These are phyloP conservation scores for Serranus cabrilla DNA, from an alignment of 2,797 vertebrate species.

Conservation along the genomic window DNA sequence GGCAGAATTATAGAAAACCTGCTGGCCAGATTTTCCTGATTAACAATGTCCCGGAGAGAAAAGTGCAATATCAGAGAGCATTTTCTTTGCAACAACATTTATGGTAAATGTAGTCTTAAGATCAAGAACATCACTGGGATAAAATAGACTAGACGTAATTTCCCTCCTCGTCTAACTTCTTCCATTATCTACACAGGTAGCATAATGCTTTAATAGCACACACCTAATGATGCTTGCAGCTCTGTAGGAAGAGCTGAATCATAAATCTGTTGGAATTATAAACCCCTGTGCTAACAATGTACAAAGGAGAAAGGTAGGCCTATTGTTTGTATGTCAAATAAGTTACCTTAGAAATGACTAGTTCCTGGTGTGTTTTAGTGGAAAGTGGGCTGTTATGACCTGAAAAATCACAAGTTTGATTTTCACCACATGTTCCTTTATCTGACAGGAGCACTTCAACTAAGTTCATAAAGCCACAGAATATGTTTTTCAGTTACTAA, in stretches of 20 bases:
- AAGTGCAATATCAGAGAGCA: no score
- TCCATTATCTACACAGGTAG: background rate
- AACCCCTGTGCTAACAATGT: background rate
- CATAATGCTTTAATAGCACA: background rate
- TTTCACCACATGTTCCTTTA: slow-evolving; percentile 18
- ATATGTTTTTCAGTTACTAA: slow-evolving; percentile 25
- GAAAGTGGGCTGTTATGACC: background rate
- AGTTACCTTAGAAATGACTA: background rate
- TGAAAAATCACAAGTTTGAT: slow-evolving; percentile 5
- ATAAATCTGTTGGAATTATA: background rate
- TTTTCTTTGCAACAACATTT: background rate
- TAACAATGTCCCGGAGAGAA: no score
- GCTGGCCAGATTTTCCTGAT: no score
- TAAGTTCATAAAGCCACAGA: slow-evolving; percentile 35
- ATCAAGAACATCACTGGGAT: background rate
- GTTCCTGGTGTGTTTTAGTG: background rate
- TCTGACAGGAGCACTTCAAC: slow-evolving; percentile 27
- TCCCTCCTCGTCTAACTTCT: background rate
- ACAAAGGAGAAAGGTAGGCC: background rate
- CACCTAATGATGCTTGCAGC: background rate
- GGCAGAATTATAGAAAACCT: no score
- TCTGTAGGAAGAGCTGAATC: background rate
- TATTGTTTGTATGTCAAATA: background rate
- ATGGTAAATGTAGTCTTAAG: background rate
- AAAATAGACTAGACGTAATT: background rate